Conservation (phyloP, 2,113 vertebrate genomes). For the Larimichthys polyactis region DNA sequence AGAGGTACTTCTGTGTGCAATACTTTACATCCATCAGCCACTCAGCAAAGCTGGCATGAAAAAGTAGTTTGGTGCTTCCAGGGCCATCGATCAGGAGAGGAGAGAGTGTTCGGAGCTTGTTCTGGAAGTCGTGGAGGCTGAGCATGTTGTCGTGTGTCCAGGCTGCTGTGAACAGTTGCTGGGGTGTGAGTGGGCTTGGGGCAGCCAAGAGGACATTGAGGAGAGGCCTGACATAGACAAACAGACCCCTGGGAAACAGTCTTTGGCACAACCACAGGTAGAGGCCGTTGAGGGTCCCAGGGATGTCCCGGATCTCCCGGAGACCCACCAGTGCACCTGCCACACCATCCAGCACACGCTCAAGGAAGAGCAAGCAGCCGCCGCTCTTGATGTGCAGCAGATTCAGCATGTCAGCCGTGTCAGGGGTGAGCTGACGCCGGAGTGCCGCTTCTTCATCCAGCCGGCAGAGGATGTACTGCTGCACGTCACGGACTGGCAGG, state of each 20-base stretch:
- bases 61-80: constrained; percentile 78
- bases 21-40: constrained; percentile 89
- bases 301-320: constrained; percentile 87
- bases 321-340: constrained; percentile 79
- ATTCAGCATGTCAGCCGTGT: constrained; percentile 88
- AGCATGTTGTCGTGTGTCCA: constrained; percentile 78
- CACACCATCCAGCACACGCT: constrained; percentile 86
- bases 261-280: constrained; percentile 90
- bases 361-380: constrained; percentile 88
- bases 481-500: constrained; percentile 81
- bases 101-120: constrained; percentile 76
- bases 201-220: constrained; percentile 84
- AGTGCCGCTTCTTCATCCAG: constrained; percentile 83
- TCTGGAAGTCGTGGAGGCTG: constrained; percentile 77
- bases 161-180: constrained; percentile 77
- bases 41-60: constrained; percentile 88
- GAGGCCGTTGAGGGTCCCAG: constrained; percentile 87
- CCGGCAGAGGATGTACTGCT: constrained; percentile 88
- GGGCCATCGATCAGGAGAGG: constrained; percentile 79
- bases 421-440: constrained; percentile 84
- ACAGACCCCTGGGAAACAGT: constrained; percentile 84
- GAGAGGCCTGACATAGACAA: constrained; percentile 79
- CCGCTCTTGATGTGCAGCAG: constrained; percentile 89
- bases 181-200: constrained; percentile 72
- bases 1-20: constrained; percentile 88